phyloP scores from a whole-genome alignment of 2,797 vertebrate species.

The Intellagama lesueurii region DNA sequence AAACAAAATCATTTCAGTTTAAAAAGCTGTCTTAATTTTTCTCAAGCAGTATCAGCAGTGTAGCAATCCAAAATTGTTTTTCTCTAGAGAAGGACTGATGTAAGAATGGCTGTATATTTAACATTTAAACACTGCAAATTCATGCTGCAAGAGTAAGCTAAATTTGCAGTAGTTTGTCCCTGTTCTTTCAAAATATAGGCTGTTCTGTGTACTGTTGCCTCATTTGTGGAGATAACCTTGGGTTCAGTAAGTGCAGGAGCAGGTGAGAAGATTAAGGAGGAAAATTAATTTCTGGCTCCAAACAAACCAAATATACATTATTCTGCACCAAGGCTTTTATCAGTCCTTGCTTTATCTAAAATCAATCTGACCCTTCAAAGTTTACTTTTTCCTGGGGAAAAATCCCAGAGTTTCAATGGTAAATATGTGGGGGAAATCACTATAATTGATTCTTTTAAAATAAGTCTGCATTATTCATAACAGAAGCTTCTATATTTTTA shows the following conservation, averaged over 20 bases:
- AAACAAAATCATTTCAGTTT: background rate
- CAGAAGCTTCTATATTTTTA: constrained; percentile 44
- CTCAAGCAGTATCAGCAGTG: background rate
- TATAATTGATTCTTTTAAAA: constrained; percentile 68
- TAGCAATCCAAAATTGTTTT: background rate
- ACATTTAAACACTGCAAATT: constrained; percentile 46
- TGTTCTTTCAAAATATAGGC: constrained; percentile 45
- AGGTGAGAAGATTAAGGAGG: constrained; percentile 70
- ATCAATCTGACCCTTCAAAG: constrained; percentile 60
- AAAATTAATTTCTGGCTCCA: constrained; percentile 66
- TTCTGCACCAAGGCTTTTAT: constrained; percentile 66
- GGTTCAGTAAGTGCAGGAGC: constrained; percentile 61
- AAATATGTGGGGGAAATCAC: constrained; percentile 64
- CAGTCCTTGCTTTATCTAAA: constrained; percentile 66
- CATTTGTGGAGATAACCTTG: constrained; percentile 59
- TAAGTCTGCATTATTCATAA: constrained; percentile 61
- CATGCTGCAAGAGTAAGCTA: constrained; percentile 21
- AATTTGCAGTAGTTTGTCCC: constrained; percentile 45
- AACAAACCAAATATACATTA: constrained; percentile 64
- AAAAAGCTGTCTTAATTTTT: background rate
- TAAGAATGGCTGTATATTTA: constrained; percentile 13
- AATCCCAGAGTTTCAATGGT: constrained; percentile 65
- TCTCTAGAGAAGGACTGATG: background rate
- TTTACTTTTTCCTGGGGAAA: constrained; percentile 68
- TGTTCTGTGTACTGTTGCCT: constrained; percentile 63